Percentiles rank a stretch among this genome's conserved stretches.
These are phyloP conservation scores for Scaptodrosophila latifasciaeformis DNA, from an alignment of 2,888 invertebrate genomes.

Conservation along the genomic window DNA sequence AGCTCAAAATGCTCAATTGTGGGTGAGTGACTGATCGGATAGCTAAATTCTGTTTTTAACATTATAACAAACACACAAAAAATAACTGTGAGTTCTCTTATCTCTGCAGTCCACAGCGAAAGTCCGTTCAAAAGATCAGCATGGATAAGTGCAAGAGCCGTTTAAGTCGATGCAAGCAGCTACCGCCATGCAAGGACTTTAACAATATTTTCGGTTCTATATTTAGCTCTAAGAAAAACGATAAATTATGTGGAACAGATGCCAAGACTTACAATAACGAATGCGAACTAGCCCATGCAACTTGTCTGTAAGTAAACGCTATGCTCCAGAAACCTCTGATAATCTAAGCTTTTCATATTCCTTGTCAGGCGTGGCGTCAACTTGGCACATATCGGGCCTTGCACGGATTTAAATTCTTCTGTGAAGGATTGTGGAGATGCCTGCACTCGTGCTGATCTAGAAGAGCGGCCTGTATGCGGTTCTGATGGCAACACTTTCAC, in stretches of 20 bases:
- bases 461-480: conserved; percentile 86
- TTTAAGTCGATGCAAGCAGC: conserved; percentile 84
- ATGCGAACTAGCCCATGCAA: conserved; percentile 88
- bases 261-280: conserved; percentile 89
- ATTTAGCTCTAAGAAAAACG: conserved; percentile 78
- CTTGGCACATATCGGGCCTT: conserved; percentile 91
- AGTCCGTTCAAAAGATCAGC: conserved; percentile 73
- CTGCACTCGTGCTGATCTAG: conserved; percentile 78
- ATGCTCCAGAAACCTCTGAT: not conserved
- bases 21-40: conserved; percentile 78
- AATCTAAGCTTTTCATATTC: not conserved
- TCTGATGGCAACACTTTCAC: conserved; percentile 92
- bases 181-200: conserved; percentile 79
- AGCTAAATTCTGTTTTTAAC: not conserved
- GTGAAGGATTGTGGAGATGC: conserved; percentile 78
- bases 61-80: too few relatives aligned
- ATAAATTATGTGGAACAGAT: conserved; percentile 93
- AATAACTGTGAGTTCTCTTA: too few relatives aligned
- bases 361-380: conserved; percentile 85
- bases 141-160: conserved; percentile 87
- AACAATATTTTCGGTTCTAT: conserved; percentile 75
- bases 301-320: conserved; percentile 83
- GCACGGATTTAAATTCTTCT: conserved; percentile 79
- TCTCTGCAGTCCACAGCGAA: conserved; percentile 71
- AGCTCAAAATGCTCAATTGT: conserved; percentile 91